Evolutionary conservation across 1,140 invertebrate species (phyloP).

Genomic region (Dendrolimus punctatus): DNA sequence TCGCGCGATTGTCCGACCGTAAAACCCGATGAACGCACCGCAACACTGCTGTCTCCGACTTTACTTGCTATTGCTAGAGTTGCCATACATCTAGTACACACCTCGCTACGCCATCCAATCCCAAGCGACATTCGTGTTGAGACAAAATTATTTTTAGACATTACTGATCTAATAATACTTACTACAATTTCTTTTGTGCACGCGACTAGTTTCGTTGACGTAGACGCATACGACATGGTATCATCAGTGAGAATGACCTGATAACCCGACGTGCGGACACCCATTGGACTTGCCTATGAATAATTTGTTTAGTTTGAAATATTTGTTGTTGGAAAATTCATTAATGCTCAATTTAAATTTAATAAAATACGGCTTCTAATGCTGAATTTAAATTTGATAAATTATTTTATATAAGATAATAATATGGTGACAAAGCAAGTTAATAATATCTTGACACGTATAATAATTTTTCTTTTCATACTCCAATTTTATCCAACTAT

Average conservation of each 20-base stretch:
- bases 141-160: conserved; percentile 60
- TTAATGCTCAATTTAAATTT: no score
- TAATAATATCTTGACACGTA: no score
- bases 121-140: conserved; percentile 39
- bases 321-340: no score
- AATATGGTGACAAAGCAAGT: no score
- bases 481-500: no score
- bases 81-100: background rate
- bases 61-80: no score
- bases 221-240: background rate
- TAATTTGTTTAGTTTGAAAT: background rate
- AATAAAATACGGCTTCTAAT: no score
- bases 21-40: no score
- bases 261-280: background rate
- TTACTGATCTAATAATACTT: conserved; percentile 44
- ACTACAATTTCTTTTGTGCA: conserved; percentile 31
- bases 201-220: conserved; percentile 20
- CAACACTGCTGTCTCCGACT: no score
- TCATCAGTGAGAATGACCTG: conserved; percentile 5
- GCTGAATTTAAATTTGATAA: no score
- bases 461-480: no score
- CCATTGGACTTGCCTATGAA: conserved; percentile 1
- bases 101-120: conserved; percentile 18
- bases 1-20: conserved; percentile 13
- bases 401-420: no score